Conservation (phyloP, 53 echinoderm and acorn worm species). For the Arbacia lixula region DNA sequence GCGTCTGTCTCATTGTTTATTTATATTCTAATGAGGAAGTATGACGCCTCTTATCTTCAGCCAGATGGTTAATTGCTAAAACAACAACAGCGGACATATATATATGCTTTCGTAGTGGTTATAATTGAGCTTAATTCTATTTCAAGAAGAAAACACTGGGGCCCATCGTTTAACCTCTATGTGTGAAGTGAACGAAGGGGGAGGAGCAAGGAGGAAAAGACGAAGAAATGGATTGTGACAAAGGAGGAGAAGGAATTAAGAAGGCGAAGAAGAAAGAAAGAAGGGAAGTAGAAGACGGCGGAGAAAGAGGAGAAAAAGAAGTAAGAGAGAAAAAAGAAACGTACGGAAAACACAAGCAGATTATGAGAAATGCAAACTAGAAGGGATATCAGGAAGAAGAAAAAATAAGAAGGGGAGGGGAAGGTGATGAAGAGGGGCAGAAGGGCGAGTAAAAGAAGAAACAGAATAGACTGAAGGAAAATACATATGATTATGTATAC, state of each 20-base stretch:
- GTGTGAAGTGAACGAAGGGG: too few species aligned
- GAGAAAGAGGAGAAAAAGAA: not conserved
- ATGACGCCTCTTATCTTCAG: too few species aligned
- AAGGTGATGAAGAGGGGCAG: not conserved
- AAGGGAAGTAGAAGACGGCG: not conserved
- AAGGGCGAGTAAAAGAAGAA: not conserved
- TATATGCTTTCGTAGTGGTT: too few species aligned
- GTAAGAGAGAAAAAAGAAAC: not conserved
- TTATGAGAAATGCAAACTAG: too few species aligned
- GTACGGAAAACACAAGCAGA: not conserved
- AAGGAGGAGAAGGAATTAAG: not conserved
- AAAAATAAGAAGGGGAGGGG: not conserved
- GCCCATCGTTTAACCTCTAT: too few species aligned
- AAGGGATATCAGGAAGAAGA: not conserved
- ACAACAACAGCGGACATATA: too few species aligned
- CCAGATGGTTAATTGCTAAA: too few species aligned
- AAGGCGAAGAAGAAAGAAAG: not conserved
- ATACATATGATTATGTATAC: not conserved
- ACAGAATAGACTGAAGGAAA: not conserved
- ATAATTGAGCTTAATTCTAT: too few species aligned
- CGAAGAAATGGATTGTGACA: not conserved
- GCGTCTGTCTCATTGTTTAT: too few species aligned
- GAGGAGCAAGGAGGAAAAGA: not conserved
- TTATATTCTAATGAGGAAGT: too few species aligned
- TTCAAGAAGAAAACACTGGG: too few species aligned